Evolutionary conservation across 2,888 invertebrate genomes (phyloP), one percentile per base, ranked within the genome.

Genomic region (Drosophila subquinaria): DNA sequence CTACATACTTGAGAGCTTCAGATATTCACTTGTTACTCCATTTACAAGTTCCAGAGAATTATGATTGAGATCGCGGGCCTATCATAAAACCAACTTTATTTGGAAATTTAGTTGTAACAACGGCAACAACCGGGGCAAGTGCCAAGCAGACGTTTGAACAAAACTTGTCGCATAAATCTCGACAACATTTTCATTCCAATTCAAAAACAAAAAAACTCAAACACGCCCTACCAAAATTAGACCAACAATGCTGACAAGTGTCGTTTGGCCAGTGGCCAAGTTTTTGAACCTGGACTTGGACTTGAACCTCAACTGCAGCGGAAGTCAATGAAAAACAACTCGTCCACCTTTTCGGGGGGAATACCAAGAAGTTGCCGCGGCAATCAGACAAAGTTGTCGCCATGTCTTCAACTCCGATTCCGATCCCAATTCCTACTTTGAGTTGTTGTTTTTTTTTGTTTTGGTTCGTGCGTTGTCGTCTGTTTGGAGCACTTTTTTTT

Each of bases 1-100:
- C 43, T n/a, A 17, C 17, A n/a, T 17, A 43, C 67, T 43, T n/a
- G 53, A 35, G 50, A 65, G 55, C 65, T 61, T 62, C 42, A 65
- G 66, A 56, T 55, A 74, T 69, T 90, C 89, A 89, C 89, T 89
- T 89, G 89, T 90, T 90, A 90, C 89, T 85, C 88, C 87, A 85
- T 76, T 89, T 89, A 90, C 86, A 86, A 89, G 81, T 82, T 90
- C 88, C 73, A 69, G 10, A 70, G 90, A 90, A 90, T 81, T 82
- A 82, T 83, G 90, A 90, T 90, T 90, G 90, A 90, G 86, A 90
- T 90, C 90, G 76, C 68, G 76, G 64, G 74, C 70, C 77, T 66
- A 76, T 74, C 84, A 81, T 86, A 86, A 88, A 66, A 65, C 69
- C 80, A 73, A 74, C 74, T 86, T 77, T 76, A 79, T 85, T 78